Evolutionary conservation across 2,888 invertebrate genomes (phyloP).

Genomic region (Metallyticus violacea): DNA sequence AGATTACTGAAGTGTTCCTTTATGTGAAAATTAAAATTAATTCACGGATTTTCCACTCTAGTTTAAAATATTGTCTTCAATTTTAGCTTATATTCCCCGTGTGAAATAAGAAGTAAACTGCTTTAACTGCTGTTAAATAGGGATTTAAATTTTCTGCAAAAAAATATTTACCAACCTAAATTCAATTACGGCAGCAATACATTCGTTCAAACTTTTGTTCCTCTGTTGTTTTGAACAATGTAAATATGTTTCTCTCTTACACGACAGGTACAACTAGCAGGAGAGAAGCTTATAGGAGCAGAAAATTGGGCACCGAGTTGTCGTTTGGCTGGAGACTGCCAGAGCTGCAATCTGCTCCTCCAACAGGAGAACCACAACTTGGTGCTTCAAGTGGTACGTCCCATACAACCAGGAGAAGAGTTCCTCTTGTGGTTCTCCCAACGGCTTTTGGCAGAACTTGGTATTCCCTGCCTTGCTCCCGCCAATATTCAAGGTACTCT

Average conservation of each 20-base stretch:
- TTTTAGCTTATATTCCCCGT: too few species aligned
- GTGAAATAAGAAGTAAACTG: too few species aligned
- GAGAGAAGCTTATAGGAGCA: not conserved
- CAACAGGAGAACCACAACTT: conserved; percentile 36
- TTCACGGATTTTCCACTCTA: too few species aligned
- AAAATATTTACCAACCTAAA: too few species aligned
- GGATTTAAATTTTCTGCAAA: too few species aligned
- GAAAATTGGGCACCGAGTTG: conserved; percentile 44
- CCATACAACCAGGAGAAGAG: conserved; percentile 62
- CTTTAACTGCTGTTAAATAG: too few species aligned
- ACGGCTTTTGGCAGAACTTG: conserved; percentile 65
- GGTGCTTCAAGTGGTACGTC: conserved; percentile 49
- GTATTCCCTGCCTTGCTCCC: conserved; percentile 76
- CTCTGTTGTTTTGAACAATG: too few species aligned
- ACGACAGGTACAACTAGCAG: not conserved
- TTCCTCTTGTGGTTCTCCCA: conserved; percentile 82
- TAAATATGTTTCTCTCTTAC: not conserved
- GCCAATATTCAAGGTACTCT: conserved; percentile 75
- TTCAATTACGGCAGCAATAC: too few species aligned
- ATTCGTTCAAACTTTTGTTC: too few species aligned
- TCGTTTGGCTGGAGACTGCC: conserved; percentile 62
- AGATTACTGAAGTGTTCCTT: too few species aligned
- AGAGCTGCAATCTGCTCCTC: conserved; percentile 61
- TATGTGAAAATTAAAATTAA: too few species aligned
- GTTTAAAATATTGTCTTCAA: too few species aligned